Percentiles rank a stretch among this genome's conserved stretches.
These are phyloP conservation scores for Hypomecis punctinalis DNA, from an alignment of 2,888 invertebrate genomes.

Conservation along the genomic window DNA sequence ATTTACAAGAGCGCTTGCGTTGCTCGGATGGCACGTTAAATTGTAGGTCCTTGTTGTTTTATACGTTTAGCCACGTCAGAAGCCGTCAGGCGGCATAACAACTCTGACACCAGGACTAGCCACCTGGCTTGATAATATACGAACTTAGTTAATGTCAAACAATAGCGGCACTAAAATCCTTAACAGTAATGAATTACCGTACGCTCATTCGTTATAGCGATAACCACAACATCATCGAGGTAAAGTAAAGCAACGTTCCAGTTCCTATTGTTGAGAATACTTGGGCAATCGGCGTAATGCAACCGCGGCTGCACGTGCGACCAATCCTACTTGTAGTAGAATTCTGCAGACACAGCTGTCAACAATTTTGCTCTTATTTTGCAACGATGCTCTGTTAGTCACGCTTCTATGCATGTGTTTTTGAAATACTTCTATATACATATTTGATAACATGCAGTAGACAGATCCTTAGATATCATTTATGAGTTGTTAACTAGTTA, in stretches of 20 bases:
- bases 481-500: too few relatives aligned
- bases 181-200: slow-evolving; percentile 27
- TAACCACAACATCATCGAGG: slow-evolving; percentile 27
- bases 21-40: too few relatives aligned
- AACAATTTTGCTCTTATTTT: slow-evolving; percentile 11
- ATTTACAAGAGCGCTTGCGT: too few relatives aligned
- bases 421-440: not conserved
- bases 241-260: slow-evolving; percentile 26
- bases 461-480: slow-evolving; percentile 1
- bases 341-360: slow-evolving; percentile 20
- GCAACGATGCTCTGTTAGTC: slow-evolving; percentile 9
- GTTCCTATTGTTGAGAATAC: slow-evolving; percentile 44
- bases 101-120: too few relatives aligned
- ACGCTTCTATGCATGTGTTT: not conserved
- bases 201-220: slow-evolving; percentile 30
- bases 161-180: slow-evolving; percentile 16
- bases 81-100: too few relatives aligned
- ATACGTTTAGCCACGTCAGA: too few relatives aligned
- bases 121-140: too few relatives aligned
- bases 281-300: slow-evolving; percentile 35
- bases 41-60: too few relatives aligned
- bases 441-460: not conserved
- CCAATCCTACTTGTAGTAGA: slow-evolving; percentile 7
- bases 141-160: not conserved
- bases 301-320: slow-evolving; percentile 39